Percentiles rank a stretch among this genome's conserved stretches.
These are phyloP conservation scores for Halcyon chelicuti DNA, from an alignment of 2,797 vertebrate genomes.

Conservation along the genomic window DNA sequence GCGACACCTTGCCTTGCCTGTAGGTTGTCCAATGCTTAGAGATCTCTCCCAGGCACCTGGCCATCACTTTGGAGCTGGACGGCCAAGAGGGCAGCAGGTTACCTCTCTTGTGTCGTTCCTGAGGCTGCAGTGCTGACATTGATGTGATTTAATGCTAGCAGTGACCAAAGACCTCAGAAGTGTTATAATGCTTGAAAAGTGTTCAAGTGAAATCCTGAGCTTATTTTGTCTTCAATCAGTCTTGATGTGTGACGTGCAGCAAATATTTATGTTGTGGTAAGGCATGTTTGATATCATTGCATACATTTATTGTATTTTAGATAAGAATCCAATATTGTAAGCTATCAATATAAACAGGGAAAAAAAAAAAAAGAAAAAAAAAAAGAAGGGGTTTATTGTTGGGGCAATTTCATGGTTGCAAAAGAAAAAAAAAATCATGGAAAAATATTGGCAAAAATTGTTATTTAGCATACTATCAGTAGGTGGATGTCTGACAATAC, in stretches of 20 bases:
- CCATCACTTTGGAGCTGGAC: background rate
- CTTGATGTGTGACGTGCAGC: background rate
- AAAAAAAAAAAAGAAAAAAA: background rate
- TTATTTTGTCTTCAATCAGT: background rate
- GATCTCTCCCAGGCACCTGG: background rate
- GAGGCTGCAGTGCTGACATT: background rate
- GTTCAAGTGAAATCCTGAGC: background rate
- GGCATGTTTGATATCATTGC: fast-evolving
- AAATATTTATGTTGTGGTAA: background rate
- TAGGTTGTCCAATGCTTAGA: background rate
- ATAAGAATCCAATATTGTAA: background rate
- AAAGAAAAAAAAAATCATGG: background rate
- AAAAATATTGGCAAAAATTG: background rate
- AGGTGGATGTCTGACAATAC: background rate
- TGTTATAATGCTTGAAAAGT: background rate
- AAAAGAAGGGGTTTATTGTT: background rate
- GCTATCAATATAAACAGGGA: background rate
- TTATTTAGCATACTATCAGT: background rate
- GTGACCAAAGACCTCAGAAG: background rate
- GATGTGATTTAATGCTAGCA: background rate
- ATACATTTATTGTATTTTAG: background rate
- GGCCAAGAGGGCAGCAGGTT: background rate
- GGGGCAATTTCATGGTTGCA: background rate
- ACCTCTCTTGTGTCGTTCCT: background rate
- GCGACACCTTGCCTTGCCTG: background rate